Evolutionary conservation across 2,888 invertebrate species (phyloP), one percentile per base, ranked within the genome.

Genomic region (Chaetogeoica ovagalla): DNA sequence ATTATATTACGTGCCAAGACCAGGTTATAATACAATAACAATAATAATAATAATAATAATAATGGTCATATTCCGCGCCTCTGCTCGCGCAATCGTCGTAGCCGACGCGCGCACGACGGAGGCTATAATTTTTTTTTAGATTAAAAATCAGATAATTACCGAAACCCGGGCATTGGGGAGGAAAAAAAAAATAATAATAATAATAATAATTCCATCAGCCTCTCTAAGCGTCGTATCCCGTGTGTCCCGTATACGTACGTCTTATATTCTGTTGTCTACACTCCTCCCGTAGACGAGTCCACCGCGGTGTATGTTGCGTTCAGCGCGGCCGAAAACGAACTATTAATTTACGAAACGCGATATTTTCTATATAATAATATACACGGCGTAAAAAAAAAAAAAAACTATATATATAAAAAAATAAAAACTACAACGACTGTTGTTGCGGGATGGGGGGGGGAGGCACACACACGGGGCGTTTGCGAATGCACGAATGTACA

Each of bases 81-180:
- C n/a, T n/a, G n/a, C n/a, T n/a, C n/a, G n/a, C n/a, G n/a, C n/a
- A 30, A 4, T 30, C 30, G 30, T 30, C 4, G 30, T 30, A 30
- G 76, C 69, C 62, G 76, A 76, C 60, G 60, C 21, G 68, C 30
- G 5, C 37, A 69, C 21, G n/a, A n/a, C n/a, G 69, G 30, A 48
- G 60, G 11, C 76, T 77, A 77, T 77, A 77, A 77, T 77, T 77
- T 77, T 37, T 69, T 77, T 77, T 77, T 77, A 77, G 76, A 77
- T 77, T 77, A 77, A 69, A 76, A 77, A 39, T n/a, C 37, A 77
- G 76, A 77, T 77, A 77, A 77, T 77, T 69, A 77, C 60, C 37
- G 5, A 77, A 37, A 77, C 60, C 21, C 69, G 37, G n/a, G 11
- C n/a, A n/a, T 21, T 8, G 19, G 52, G 60, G n/a, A 13, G 13